These are phyloP conservation scores for Oplegnathus fasciatus DNA, from an alignment of 2,113 vertebrate species.

Conservation along the genomic window DNA sequence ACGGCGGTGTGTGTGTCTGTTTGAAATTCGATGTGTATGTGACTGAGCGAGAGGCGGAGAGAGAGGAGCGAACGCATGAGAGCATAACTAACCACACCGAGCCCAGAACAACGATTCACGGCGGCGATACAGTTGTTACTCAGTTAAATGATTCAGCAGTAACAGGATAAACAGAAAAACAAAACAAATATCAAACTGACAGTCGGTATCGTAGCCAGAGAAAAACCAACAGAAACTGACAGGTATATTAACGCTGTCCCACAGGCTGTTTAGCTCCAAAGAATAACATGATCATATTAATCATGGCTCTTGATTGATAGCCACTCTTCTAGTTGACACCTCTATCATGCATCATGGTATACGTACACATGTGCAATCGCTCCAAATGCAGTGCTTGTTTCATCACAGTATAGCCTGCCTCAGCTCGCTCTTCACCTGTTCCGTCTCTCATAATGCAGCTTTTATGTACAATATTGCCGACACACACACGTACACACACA, in stretches of 20 bases:
- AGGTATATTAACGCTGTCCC: constrained; percentile 68
- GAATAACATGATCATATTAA: constrained; percentile 67
- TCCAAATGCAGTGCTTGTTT: constrained; percentile 1
- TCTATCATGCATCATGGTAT: constrained; percentile 43
- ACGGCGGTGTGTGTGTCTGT: constrained; percentile 18
- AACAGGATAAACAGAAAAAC: constrained; percentile 73
- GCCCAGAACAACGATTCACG: constrained; percentile 58
- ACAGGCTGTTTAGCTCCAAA: constrained; percentile 62
- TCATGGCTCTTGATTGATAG: constrained; percentile 70
- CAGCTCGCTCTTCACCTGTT: constrained; percentile 5
- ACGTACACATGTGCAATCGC: constrained; percentile 4
- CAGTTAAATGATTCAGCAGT: constrained; percentile 76
- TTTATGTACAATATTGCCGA: constrained; percentile 42
- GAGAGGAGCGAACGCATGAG: constrained; percentile 34
- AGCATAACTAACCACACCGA: constrained; percentile 69
- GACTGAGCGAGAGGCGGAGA: constrained; percentile 16
- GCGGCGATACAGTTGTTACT: constrained; percentile 69
- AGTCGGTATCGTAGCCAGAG: constrained; percentile 13
- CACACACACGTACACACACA: background rate
- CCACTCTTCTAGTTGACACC: constrained; percentile 56
- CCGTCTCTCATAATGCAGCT: constrained; percentile 14
- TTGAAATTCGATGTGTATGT: constrained; percentile 36
- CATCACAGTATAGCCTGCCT: background rate
- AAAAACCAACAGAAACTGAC: constrained; percentile 53
- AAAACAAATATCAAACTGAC: constrained; percentile 72